Evolutionary conservation across 1,140 invertebrate species (phyloP).

Genomic region (Hycleus cichorii): DNA sequence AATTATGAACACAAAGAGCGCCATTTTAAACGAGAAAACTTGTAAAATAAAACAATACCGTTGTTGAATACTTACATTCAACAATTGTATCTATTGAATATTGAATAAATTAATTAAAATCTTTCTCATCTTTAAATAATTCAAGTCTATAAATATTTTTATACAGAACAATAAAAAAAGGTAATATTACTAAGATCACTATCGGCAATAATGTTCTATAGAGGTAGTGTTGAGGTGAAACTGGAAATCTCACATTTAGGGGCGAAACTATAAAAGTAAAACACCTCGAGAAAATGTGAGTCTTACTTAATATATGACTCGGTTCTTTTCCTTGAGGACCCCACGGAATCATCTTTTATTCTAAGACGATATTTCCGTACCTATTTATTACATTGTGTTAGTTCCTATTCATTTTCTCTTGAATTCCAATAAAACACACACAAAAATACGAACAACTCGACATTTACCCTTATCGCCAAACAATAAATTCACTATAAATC

Average conservation of each 20-base stretch:
- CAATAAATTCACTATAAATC: conserved; percentile 7
- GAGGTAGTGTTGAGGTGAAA: neutral
- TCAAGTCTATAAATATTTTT: neutral
- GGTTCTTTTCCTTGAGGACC: too few species aligned
- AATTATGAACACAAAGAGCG: conserved; percentile 11
- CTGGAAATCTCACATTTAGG: too few species aligned
- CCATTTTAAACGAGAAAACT: conserved; percentile 6
- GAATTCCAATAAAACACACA: conserved; percentile 1
- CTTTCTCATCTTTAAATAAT: neutral
- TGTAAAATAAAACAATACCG: conserved; percentile 8
- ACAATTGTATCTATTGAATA: too few species aligned
- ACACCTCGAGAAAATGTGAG: too few species aligned
- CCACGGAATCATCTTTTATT: too few species aligned
- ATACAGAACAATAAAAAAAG: neutral
- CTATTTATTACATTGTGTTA: neutral
- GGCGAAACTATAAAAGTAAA: too few species aligned
- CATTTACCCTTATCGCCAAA: conserved; percentile 1
- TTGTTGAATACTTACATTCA: neutral
- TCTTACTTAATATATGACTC: too few species aligned
- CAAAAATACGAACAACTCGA: neutral
- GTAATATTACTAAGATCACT: neutral
- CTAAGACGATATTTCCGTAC: neutral
- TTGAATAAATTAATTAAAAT: neutral
- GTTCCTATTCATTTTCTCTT: conserved; percentile 3
- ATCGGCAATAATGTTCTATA: neutral